Evolutionary conservation across 2,113 vertebrate species (phyloP).

Genomic region (Brienomyrus brachyistius): DNA sequence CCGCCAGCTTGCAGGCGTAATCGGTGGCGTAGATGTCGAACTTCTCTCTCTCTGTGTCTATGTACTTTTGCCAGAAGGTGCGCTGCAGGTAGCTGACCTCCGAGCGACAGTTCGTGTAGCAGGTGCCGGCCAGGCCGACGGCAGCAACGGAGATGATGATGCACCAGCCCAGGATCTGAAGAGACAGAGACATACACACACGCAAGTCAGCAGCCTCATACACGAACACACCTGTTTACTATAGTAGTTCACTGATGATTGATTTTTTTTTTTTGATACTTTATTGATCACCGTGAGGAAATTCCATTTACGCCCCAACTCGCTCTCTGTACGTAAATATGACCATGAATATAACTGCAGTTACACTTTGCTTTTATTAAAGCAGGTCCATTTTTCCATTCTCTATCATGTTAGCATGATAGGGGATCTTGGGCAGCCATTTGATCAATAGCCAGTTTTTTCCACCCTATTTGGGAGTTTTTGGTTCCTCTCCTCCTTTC

Average conservation of each 20-base stretch:
- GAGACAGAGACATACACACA: not conserved
- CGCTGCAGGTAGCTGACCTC: constrained; percentile 67
- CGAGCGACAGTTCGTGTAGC: constrained; percentile 61
- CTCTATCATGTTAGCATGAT: not conserved
- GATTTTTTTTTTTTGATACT: not conserved
- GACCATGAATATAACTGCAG: not conserved
- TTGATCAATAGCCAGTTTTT: not conserved
- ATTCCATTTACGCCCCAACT: not conserved
- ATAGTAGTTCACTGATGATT: constrained; percentile 2
- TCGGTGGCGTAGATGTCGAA: constrained; percentile 51
- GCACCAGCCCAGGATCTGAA: constrained; percentile 63
- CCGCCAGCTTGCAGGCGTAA: constrained; percentile 57
- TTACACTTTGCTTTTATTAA: not conserved
- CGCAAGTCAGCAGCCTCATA: too few relatives aligned
- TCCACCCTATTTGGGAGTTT: not conserved
- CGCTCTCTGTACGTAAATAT: not conserved
- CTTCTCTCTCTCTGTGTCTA: constrained; percentile 55
- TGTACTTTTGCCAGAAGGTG: constrained; percentile 62
- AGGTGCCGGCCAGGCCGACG: constrained; percentile 48
- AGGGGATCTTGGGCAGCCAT: not conserved
- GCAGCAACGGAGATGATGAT: constrained; percentile 46
- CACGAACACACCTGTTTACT: not conserved
- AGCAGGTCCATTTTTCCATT: not conserved
- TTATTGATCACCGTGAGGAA: not conserved
- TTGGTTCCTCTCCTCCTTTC: not conserved